Evolutionary conservation across 2,113 vertebrate species (phyloP), one percentile per base, ranked within the genome.

Genomic region (Indicator indicator): DNA sequence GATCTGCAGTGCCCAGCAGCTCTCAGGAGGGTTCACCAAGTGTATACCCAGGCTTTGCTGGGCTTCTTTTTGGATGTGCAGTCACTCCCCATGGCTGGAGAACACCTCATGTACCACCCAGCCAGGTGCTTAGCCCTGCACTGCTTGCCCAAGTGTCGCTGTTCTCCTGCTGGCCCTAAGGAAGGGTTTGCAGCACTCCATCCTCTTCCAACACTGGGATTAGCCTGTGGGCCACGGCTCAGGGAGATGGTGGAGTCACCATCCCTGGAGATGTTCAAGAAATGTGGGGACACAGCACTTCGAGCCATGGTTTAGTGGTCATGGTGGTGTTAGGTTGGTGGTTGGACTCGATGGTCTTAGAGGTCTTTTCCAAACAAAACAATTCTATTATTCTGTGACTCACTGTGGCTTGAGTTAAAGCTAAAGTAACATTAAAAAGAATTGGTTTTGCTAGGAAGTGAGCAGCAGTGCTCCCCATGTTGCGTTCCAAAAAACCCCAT

Each of bases 31-130:
- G 12, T n/a, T 17, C 10, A 15, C 38, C 12, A 73, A 6, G 27
- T 0, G 5, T 3, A 1, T 32, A 16, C 38, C 30, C 5, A 1
- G 55, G 42, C 27, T 52, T 85, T 64, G 65, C 8, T 42, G 52
- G 46, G 46, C 68, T 86, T 83, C 33, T 59, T 14, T 70, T 67
- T n/a, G 3, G 2, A 11, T 9, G 30, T 50, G 54, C 75, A 27
- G 70, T 10, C 20, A 4, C 32, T 70, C 17, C n/a, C 23, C 0
- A 3, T 8, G 4, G 36, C 84, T 93, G 54, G 48, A 68, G 72
- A 20, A 15, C 4, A 13, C 38, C 19, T 44, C 2, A 12, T 73
- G 46, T 27, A 63, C 24, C 54, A 9, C 11, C 18, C 0, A 2
- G 27, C 28, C 9, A 44, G 59, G 28, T 60, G 33, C 36, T 76